Evolutionary conservation across 2,797 vertebrate species (phyloP).

Genomic region (Catamblyrhynchus diadema): DNA sequence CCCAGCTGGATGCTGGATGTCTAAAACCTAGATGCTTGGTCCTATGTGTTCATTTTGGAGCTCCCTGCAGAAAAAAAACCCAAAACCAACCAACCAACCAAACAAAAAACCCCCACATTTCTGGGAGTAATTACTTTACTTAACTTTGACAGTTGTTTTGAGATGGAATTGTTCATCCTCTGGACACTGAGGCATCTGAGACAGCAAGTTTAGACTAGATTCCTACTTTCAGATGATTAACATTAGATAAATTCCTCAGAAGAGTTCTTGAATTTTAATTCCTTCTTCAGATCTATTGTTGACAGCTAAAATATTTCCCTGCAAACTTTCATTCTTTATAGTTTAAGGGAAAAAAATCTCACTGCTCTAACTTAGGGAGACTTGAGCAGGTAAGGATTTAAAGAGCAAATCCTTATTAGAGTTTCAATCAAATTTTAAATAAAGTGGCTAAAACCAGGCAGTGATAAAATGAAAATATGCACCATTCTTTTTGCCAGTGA

Average conservation of each 20-base stretch:
- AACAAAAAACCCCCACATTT: neutral
- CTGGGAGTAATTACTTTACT: neutral
- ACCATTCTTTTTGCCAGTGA: neutral
- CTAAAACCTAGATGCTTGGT: neutral
- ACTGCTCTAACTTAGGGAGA: neutral
- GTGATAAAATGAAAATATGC: neutral
- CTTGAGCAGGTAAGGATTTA: neutral
- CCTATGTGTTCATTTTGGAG: neutral
- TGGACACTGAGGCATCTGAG: neutral
- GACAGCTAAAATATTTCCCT: neutral
- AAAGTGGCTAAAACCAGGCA: neutral
- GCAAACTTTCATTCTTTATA: neutral
- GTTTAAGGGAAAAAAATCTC: neutral
- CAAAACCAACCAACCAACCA: no score
- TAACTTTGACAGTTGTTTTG: neutral
- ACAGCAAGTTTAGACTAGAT: neutral
- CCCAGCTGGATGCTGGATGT: neutral
- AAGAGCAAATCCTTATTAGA: neutral
- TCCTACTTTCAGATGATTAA: neutral
- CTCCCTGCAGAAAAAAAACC: neutral
- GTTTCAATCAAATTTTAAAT: slow-evolving; percentile 32
- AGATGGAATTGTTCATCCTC: neutral
- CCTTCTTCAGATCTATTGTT: neutral
- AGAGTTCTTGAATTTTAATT: neutral
- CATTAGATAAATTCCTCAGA: neutral